Percentiles rank a stretch among this genome's conserved stretches.
These are phyloP conservation scores for Poecile montanus DNA, from an alignment of 2,797 vertebrate genomes.

Conservation along the genomic window DNA sequence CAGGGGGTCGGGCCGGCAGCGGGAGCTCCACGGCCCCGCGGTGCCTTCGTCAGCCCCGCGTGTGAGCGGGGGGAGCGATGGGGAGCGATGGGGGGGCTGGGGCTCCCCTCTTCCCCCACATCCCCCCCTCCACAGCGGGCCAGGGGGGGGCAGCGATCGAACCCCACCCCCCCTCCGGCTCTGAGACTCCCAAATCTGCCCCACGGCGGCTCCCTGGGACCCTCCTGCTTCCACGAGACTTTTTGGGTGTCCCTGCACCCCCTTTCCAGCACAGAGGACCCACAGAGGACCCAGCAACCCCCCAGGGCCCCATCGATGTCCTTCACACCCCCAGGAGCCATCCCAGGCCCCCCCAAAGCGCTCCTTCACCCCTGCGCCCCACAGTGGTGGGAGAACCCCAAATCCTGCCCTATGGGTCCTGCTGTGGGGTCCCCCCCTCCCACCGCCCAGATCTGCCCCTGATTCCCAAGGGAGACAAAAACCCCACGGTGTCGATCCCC, in stretches of 20 bases:
- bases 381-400: fast-evolving
- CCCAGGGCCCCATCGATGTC: background rate
- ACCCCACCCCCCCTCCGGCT: too few species aligned
- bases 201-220: background rate
- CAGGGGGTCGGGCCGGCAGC: background rate
- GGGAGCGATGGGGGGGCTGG: background rate
- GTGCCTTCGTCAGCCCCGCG: background rate
- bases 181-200: background rate
- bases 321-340: background rate
- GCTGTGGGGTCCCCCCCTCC: background rate
- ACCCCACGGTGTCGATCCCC: too few species aligned
- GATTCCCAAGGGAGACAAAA: background rate
- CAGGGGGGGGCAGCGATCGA: background rate
- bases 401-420: background rate
- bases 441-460: background rate
- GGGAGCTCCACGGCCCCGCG: background rate
- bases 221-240: too few species aligned
- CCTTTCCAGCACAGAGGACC: background rate
- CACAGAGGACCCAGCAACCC: background rate
- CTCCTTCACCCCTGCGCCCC: background rate
- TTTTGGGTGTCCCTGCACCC: background rate
- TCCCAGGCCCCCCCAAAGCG: background rate
- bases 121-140: background rate
- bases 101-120: background rate
- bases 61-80: background rate